Conservation (phyloP, 2,888 invertebrate species). For the Drosophila mettleri region DNA sequence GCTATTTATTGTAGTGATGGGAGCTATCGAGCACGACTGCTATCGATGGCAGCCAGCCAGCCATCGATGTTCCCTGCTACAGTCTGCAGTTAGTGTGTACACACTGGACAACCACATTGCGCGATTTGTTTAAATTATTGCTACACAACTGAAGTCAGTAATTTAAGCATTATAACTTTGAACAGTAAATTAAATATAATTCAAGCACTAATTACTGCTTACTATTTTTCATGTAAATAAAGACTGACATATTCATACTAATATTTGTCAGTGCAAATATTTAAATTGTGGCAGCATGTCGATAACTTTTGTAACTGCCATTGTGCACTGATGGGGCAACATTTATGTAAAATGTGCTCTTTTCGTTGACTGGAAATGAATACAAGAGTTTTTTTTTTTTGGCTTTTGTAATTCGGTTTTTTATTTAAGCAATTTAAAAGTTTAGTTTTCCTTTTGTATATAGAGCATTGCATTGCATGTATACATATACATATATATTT, state of each 20-base stretch:
- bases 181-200: background rate
- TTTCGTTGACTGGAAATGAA: conserved; percentile 2
- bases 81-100: conserved; percentile 14
- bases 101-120: conserved; percentile 23
- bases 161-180: background rate
- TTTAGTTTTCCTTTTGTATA: conserved; percentile 57
- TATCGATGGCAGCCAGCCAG: conserved; percentile 39
- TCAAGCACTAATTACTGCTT: too few species aligned
- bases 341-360: conserved; percentile 11
- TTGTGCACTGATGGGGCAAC: conserved; percentile 9
- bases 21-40: conserved; percentile 47
- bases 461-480: conserved; percentile 69
- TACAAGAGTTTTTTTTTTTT: conserved; percentile 4
- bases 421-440: conserved; percentile 78
- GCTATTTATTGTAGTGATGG: conserved; percentile 64
- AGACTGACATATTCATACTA: background rate
- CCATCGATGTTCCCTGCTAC: conserved; percentile 16
- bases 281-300: conserved; percentile 21
- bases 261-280: background rate
- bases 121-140: conserved; percentile 8
- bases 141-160: background rate
- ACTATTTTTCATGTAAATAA: background rate
- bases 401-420: conserved; percentile 51
- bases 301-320: conserved; percentile 20
- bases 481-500: conserved; percentile 45